Base-by-base conservation (phyloP, 2,888 invertebrate genomes). In the Drosophila picticornis region DNA sequence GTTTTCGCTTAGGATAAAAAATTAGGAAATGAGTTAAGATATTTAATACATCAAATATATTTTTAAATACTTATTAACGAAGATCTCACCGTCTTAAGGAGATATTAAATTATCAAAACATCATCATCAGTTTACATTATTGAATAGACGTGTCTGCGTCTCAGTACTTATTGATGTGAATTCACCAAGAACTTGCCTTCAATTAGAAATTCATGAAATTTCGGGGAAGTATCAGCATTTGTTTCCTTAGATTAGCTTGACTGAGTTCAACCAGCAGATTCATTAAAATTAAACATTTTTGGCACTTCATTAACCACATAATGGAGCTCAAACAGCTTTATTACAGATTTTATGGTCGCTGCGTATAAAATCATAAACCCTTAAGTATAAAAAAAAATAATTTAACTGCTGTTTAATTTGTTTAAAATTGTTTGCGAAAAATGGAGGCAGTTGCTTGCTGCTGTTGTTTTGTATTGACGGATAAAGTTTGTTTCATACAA, bases 391-490 rank as follows among this genome's bases (percentile, higher is more conserved):
- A 11, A 22, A 27, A 29, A 32, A 19, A 2, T 10, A 48, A 38
- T 46, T 48, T 22, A 50, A 70, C 48, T 53, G 38, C 27, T 32
- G 29, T 70, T 48, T 13, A 27, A 67, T 53, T 46, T 58, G 58
- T 22, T 32, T 16, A 31, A 36, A 51, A 27, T 16, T n/a, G n/a
- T 13, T 25, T 31, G 4, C 2, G 34, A n/a, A 25, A 25, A 43
- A 31, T 53, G 27, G 19, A 13, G 25, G 2, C 16, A 25, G 48
- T 27, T 19, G 25, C 16, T 5, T n/a, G 48, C 22, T 19, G 25
- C 16, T 5, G 7, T 55, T n/a, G 5, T 55, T 55, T 5, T 11
- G 13, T 13, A 38, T n/a, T 50, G 22, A 22, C n/a, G 38, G 13
- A 40, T 27, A 56, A 67, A 55, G 55, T 65, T 65, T 55, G 1